Percentiles rank a stretch among this genome's conserved stretches.
Evolutionary conservation across 37 sponge, comb jelly and placozoan species (phyloP).

Genomic region (Spongilla lacustris): DNA sequence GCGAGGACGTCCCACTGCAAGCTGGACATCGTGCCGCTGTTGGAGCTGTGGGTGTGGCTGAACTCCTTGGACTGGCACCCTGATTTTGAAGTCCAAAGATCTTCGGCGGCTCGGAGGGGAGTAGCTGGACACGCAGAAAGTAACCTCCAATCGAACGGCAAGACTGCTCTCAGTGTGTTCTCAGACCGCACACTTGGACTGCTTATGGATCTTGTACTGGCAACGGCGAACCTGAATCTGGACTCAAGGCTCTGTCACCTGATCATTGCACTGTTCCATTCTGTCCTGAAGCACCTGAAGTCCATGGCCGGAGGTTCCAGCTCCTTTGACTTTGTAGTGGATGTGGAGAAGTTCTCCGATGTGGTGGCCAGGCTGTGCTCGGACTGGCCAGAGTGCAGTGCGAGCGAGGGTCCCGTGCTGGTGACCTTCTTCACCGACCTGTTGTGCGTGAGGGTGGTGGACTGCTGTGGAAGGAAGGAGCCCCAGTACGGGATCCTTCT

Average conservation of each 20-base stretch:
- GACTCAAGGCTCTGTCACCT: conserved; percentile 10
- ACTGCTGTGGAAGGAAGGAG: neutral
- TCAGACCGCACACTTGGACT: neutral
- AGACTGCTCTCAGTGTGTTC: neutral
- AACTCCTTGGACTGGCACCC: conserved; percentile 13
- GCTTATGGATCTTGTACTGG: conserved; percentile 9
- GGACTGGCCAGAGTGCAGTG: neutral
- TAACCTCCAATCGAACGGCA: neutral
- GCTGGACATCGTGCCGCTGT: neutral
- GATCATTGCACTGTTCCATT: neutral
- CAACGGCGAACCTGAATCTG: neutral
- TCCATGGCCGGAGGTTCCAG: neutral
- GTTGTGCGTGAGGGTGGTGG: neutral
- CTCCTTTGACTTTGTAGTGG: neutral
- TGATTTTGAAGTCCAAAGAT: neutral
- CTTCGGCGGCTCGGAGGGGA: neutral
- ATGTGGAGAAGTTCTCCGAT: conserved; percentile 9
- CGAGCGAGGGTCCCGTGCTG: neutral
- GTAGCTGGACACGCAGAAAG: neutral
- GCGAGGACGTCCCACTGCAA: neutral
- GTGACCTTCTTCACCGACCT: neutral
- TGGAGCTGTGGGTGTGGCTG: conserved; percentile 23
- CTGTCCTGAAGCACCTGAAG: neutral
- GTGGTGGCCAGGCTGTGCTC: conserved; percentile 29
- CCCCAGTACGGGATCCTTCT: conserved; percentile 2